Base-by-base conservation (phyloP, 64 coral and sea anemone genomes). In the Pocillopora verrucosa region DNA sequence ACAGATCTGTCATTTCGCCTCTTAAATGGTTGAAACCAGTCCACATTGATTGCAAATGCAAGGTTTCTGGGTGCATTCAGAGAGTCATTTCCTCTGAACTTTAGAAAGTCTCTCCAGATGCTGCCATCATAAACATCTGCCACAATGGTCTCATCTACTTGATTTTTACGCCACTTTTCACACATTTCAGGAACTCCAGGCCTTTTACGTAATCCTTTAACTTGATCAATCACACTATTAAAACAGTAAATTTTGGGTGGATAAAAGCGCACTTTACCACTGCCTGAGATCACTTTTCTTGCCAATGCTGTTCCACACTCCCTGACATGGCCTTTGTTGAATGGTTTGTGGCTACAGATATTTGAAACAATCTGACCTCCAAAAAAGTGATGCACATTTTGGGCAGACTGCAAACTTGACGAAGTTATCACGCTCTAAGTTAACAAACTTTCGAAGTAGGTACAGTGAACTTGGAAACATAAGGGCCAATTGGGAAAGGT, bases 11-110 rank as follows among this genome's bases (percentile, higher is more conserved):
- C 91, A 59, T 69, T 88, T 60, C 91, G 60, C 59, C 91, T 80
- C 60, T 51, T 81, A 24, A 76, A 88, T n/a, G 91, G 86, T 65
- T 93, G 91, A 36, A 93, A 93, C 77, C 84, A 93, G 45, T 88
- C 86, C 3, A 88, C 84, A 83, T 93, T 93, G 56, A 93, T 34
- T 14, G 65, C 86, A 73, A 88, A 88, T 60, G 77, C 85, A 76
- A 85, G 58, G 34, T 74, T 91, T 59, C 35, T 73, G 38, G 65
- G 74, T 34, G 59, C 36, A 30, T 86, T 88, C 11, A 88, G 61
- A 68, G 88, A 93, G 41, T 93, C 86, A 65, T 88, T 65, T n/a
- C 86, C 78, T 6, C 82, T 76, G 61, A 74, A 80, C 7, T 25
- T 82, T 61, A 76, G 59, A 37, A 92, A 92, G 59, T 84, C 74